Base-by-base conservation (phyloP, 92 coral and sea anemone species). In the Meandrina meandrites region DNA sequence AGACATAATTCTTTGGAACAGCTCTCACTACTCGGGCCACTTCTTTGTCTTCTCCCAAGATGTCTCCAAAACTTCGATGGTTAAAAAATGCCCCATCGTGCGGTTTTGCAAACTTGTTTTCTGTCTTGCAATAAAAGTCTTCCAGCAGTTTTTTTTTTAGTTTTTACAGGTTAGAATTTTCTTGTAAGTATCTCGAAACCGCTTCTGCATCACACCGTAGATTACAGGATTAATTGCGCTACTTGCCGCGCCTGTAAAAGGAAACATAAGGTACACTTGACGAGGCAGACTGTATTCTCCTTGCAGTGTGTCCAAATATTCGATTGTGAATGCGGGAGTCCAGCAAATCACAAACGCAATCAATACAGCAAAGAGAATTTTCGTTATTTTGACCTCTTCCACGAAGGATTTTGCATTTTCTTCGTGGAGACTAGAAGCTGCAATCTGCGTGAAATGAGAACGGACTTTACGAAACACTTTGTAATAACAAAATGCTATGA, bases 391-490 rank as follows among this genome's bases (percentile, higher is more conserved):
- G 32, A 62, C 84, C 31, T 80, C 84, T 24, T 58, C 84, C 8
- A 75, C 74, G 30, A 58, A 80, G 34, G 35, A 50, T 80, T 80
- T 22, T 9, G 54, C n/a, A 0, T 60, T 21, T 19, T 80, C 73
- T 21, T 34, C 54, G 54, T 42, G 74, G 31, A 62, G 72, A 24
- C 30, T 37, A 11, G 84, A 80, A 11, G 19, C 54, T 5, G 84
- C 74, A 17, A 80, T 36, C 22, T 58, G 84, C 3, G 72, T 27
- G 24, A 80, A 80, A 80, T 56, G 84, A 16, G 22, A 15, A 47
- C 53, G 84, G 36, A 37, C 57, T 80, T 80, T 80, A 9, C 53
- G 71, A n/a, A 80, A 80, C 71, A 80, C 84, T 64, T 64, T 80
- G 51, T 3, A 80, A 17, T 37, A 80, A 35, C 84, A 80, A 80